Evolutionary conservation across 2,888 invertebrate genomes (phyloP).

Genomic region (Drosophila affinis): DNA sequence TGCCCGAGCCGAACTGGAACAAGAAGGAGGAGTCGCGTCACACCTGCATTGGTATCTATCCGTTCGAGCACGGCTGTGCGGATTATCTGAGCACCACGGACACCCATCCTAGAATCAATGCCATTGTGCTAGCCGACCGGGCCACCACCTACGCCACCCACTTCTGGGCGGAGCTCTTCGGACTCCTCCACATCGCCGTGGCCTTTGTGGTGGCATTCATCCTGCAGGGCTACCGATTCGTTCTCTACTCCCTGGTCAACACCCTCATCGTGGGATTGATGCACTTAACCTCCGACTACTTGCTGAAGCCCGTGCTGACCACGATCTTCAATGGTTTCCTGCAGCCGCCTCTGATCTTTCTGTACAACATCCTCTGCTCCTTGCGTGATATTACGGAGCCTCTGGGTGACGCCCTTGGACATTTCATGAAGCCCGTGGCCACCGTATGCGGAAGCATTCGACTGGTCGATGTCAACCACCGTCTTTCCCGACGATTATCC

Average conservation of each 20-base stretch:
- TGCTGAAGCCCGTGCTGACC: conserved; percentile 87
- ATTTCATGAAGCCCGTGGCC: conserved; percentile 81
- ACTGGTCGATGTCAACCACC: conserved; percentile 74
- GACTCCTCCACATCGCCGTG: conserved; percentile 86
- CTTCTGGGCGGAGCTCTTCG: conserved; percentile 90
- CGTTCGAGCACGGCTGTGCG: conserved; percentile 88
- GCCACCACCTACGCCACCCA: conserved; percentile 86
- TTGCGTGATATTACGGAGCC: conserved; percentile 87
- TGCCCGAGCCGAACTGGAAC: conserved; percentile 71
- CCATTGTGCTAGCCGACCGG: conserved; percentile 86
- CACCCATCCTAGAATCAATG: conserved; percentile 85
- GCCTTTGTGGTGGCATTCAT: conserved; percentile 87
- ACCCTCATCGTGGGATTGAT: conserved; percentile 86
- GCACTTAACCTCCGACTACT: conserved; percentile 88
- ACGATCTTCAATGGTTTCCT: conserved; percentile 87
- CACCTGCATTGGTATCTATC: conserved; percentile 86
- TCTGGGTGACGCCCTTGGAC: conserved; percentile 85
- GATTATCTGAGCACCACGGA: conserved; percentile 87
- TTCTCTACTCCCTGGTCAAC: conserved; percentile 86
- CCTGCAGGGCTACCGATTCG: conserved; percentile 86
- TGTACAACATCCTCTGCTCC: conserved; percentile 87
- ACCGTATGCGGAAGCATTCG: conserved; percentile 74
- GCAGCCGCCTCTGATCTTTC: conserved; percentile 88
- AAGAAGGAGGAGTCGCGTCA: conserved; percentile 58
- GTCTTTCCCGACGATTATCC: conserved; percentile 58